phyloP scores from a whole-genome alignment of 2,888 invertebrate species.

The Nymphalis urticae region DNA sequence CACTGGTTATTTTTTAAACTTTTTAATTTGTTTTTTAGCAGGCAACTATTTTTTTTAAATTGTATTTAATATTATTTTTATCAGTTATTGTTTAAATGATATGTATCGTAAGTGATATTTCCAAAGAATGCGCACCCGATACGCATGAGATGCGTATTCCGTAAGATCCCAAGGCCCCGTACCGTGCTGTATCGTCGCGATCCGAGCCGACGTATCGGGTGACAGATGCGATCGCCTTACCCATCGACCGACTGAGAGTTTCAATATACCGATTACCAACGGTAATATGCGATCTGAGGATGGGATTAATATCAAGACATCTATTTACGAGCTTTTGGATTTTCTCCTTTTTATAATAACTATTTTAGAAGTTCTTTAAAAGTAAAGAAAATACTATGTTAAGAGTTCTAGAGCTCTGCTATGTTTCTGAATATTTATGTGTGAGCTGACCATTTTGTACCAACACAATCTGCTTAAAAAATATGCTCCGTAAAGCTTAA shows the following conservation, averaged over 20 bases:
- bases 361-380: no score
- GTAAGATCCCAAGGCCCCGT: conserved; percentile 71
- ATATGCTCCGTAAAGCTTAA: no score
- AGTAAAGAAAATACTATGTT: no score
- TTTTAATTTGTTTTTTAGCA: no score
- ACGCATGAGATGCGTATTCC: conserved; percentile 74
- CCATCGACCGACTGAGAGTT: conserved; percentile 54
- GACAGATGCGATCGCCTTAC: conserved; percentile 68
- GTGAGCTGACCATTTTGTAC: no score
- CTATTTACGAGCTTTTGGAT: not conserved
- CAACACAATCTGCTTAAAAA: no score
- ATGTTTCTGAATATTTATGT: no score
- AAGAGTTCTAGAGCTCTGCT: no score
- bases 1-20: no score
- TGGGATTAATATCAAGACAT: not conserved
- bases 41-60: no score
- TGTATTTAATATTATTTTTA: no score
- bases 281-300: conserved; percentile 6
- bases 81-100: no score
- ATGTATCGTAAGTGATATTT: conserved; percentile 47
- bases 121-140: conserved; percentile 66
- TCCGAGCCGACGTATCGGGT: conserved; percentile 67
- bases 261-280: conserved; percentile 8
- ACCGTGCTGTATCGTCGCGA: conserved; percentile 65
- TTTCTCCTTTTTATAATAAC: not conserved